Evolutionary conservation across 2,797 vertebrate genomes (phyloP).

Genomic region (Gephyroberyx darwinii): DNA sequence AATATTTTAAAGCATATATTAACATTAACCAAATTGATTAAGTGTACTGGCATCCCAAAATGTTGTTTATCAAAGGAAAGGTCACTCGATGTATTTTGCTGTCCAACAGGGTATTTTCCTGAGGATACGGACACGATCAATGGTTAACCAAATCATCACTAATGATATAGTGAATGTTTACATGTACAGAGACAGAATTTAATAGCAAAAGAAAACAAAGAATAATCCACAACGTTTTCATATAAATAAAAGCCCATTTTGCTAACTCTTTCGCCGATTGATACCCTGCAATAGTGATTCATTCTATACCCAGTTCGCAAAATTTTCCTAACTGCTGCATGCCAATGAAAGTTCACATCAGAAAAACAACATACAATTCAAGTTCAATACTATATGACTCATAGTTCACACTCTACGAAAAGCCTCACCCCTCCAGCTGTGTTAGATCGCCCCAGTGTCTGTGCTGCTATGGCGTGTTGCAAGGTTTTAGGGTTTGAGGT

Average conservation of each 20-base stretch:
- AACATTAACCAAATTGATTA: conserved; percentile 82
- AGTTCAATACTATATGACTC: conserved; percentile 44
- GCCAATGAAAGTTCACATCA: conserved; percentile 47
- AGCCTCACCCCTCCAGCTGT: conserved; percentile 60
- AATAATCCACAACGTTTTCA: not conserved
- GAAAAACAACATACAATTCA: conserved; percentile 16
- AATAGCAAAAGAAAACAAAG: not conserved
- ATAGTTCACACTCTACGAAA: conserved; percentile 48
- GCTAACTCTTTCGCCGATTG: no score
- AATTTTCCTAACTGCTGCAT: conserved; percentile 18
- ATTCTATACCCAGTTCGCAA: not conserved
- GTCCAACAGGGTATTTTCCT: conserved; percentile 75
- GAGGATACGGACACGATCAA: conserved; percentile 75
- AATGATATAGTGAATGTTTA: conserved; percentile 65
- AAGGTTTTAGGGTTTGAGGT: conserved; percentile 21
- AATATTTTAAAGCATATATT: conserved; percentile 86
- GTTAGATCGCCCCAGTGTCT: conserved; percentile 44
- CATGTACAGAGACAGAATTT: conserved; percentile 12
- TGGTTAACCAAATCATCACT: conserved; percentile 57
- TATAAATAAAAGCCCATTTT: no score
- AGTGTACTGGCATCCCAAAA: conserved; percentile 63
- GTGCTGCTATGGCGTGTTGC: conserved; percentile 30
- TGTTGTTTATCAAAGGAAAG: conserved; percentile 78
- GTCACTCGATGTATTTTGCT: conserved; percentile 75
- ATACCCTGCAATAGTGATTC: no score